Base-by-base conservation (phyloP, 92 coral and sea anemone species). In the Epizoanthus fatuus region DNA sequence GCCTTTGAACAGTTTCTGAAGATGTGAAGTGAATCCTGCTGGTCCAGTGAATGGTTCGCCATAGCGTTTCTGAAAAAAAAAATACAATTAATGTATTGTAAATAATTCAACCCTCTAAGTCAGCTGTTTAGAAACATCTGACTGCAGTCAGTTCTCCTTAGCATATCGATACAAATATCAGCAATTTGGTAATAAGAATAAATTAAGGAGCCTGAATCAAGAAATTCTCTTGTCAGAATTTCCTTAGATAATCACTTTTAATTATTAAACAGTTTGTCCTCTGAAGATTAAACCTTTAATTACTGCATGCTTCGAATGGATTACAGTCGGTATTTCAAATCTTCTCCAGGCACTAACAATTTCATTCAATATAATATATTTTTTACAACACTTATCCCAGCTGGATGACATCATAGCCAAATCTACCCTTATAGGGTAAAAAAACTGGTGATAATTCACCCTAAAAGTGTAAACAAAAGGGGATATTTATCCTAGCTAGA, bases 21-120 rank as follows among this genome's bases (percentile, higher is more conserved):
- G 83, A 78, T 78, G 71, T 55, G 1, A 9, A 2, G 73, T 78
- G 20, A 78, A 78, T 78, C 73, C 83, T 78, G 83, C 83, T 78
- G 83, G 73, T 10, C 83, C 83, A 77, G 17, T 77, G 72, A 77
- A 77, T 3, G 52, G 49, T 22, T 77, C 52, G 1, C 83, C 83
- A 57, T 55, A 5, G 74, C 81, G 81, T 22, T 76, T 76, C 81
- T 55, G 72, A 54, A 29, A 29, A 22, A 22, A 22, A 22, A 22
- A 22, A 22, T 22, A 22, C 25, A 22, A 29, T 29, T 29, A 51
- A 59, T 17, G 35, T 59, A 56, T 13, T 56, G 16, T 13, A 56
- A 13, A 56, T 13, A 56, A 56, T 56, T 56, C 15, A 13, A 56
- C 13, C 62, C 69, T 63, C 5, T 63, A 4, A 63, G 69, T 63